Base-by-base conservation (phyloP, 2,797 vertebrate species). In the Eupleurogrammus muticus region DNA sequence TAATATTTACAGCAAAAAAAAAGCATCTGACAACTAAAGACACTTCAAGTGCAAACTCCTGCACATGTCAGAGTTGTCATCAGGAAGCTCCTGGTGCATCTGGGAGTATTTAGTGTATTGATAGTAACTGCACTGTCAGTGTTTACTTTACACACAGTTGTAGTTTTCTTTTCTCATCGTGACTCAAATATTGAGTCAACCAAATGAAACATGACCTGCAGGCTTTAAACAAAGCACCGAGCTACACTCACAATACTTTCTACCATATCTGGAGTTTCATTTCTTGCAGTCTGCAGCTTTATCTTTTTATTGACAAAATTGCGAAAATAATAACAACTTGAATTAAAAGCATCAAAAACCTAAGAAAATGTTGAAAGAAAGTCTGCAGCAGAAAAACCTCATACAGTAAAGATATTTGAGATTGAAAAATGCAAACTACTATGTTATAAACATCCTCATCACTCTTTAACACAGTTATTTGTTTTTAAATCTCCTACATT, bases 81-180 rank as follows among this genome's bases (percentile, higher is more conserved):
- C 16, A 6, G 14, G 38, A 12, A 42, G 38, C 13, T 40, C 5
- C 13, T 40, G 38, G 5, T 42, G 4, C 38, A 38, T 3, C 10
- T 38, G 3, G 36, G 11, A 47, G 17, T 32, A 4, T 28, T 38
- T 16, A 21, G 1, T 62, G 55, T 51, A 71, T 54, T 65, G n/a
- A 28, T 6, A 28, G 28, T 28, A 28, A 28, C 28, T 49, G 63
- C 55, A 54, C 56, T 59, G 66, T 69, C 63, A 72, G 47, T 1
- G 10, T 73, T 44, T 21, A 14, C 5, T 38, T 19, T 9, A 42
- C 5, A 16, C 4, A 5, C 14, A 42, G 12, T 40, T 40, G 13
- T 40, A 40, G 12, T 40, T 13, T 13, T 14, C 1, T 20, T 34
- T 42, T 16, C 20, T 28, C 24, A 17, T 28, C 6, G 3, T 28